These are phyloP conservation scores for Desoria tigrina DNA, from an alignment of 2,888 invertebrate genomes.

Conservation along the genomic window DNA sequence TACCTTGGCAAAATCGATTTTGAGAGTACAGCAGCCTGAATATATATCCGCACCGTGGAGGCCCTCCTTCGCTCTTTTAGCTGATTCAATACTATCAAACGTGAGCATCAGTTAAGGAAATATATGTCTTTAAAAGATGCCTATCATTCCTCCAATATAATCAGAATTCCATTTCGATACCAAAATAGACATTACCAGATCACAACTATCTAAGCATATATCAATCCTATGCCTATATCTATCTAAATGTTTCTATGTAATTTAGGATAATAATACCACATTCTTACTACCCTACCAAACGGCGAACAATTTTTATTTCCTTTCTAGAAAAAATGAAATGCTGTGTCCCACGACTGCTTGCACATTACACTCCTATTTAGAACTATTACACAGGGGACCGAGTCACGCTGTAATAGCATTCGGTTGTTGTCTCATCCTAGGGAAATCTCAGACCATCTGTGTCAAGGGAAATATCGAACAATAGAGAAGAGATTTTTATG, in stretches of 20 bases:
- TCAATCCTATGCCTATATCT: too few relatives aligned
- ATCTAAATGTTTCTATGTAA: not conserved
- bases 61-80: slow-evolving; percentile 89
- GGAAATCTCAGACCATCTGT: slow-evolving; percentile 2
- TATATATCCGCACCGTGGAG: slow-evolving; percentile 98
- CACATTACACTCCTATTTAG: too few relatives aligned
- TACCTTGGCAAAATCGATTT: slow-evolving; percentile 99
- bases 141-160: slow-evolving; percentile 4
- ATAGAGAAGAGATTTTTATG: slow-evolving; percentile 4
- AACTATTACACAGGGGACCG: too few relatives aligned
- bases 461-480: slow-evolving; percentile 1
- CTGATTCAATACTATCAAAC: slow-evolving; percentile 92
- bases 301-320: too few relatives aligned
- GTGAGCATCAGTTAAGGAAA: slow-evolving; percentile 68
- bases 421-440: too few relatives aligned
- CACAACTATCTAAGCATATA: too few relatives aligned
- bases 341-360: too few relatives aligned
- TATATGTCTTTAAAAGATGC: slow-evolving; percentile 31
- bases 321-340: too few relatives aligned
- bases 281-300: too few relatives aligned
- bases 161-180: slow-evolving; percentile 2
- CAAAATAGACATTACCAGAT: too few relatives aligned
- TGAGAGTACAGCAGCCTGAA: slow-evolving; percentile 97
- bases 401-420: too few relatives aligned
- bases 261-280: slow-evolving; percentile 6